phyloP scores from a whole-genome alignment of 2,113 vertebrate species.

The Podocnemis expansa region DNA sequence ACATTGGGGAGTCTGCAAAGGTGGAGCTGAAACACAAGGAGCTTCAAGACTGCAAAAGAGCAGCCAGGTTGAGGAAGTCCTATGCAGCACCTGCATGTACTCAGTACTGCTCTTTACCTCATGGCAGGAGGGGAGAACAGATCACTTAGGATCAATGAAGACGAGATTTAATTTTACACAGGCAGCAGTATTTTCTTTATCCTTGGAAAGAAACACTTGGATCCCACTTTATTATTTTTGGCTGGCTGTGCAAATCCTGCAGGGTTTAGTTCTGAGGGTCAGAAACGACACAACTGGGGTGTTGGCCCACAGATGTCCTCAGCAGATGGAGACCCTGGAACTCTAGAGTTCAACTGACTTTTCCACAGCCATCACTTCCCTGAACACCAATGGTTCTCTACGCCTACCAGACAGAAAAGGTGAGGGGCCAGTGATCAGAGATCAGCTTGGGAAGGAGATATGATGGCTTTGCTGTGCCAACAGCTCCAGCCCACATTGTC shows the following conservation, averaged over 20 bases:
- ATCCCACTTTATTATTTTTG: neutral
- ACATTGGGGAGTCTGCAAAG: accelerated
- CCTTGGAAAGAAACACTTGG: neutral
- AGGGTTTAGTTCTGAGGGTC: neutral
- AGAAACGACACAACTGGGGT: neutral
- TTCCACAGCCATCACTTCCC: neutral
- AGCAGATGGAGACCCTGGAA: neutral
- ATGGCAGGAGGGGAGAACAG: accelerated
- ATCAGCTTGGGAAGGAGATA: neutral
- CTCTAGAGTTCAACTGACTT: neutral
- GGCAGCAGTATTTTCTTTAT: neutral
- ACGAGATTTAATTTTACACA: neutral
- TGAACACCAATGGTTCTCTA: neutral
- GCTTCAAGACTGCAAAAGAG: neutral
- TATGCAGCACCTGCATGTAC: neutral
- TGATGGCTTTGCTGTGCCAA: neutral
- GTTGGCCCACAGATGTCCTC: too few species aligned
- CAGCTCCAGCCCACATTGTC: neutral
- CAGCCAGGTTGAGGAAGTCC: neutral
- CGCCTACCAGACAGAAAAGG: accelerated
- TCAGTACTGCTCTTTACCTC: neutral
- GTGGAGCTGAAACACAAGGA: neutral
- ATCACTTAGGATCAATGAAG: neutral
- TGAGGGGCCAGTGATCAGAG: neutral
- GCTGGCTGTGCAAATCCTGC: neutral